Evolutionary conservation across 2,797 vertebrate genomes (phyloP), one percentile per base, ranked within the genome.

Genomic region (Peromyscus attwateri): DNA sequence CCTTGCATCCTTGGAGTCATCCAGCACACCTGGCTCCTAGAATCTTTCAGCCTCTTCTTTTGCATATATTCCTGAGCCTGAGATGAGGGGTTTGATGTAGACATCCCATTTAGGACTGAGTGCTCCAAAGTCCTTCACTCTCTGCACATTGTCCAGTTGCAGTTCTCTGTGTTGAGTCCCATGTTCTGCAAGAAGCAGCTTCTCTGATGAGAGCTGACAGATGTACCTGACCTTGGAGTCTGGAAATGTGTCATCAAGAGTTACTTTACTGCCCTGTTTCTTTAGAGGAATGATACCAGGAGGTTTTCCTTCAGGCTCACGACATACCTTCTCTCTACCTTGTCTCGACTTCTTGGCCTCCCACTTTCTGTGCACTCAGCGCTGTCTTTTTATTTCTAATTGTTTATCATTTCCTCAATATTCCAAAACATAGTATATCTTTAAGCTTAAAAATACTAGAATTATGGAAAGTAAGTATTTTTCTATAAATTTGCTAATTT

Each of bases 381-480:
- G 2, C n/a, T 62, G 31, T 19, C 12, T 14, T 68, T 46, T 21
- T 29, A 19, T 46, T 70, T 87, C 52, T 34, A 49, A 52, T 34
- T 70, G 17, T n/a, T 49, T 49, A 70, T 52, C 4, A 87, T 52
- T n/a, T 37, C 6, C 1, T 70, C 11, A 46, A 84, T 68, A 34
- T 49, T n/a, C 6, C 29, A 17, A 49, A 68, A 85, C 49, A 1
- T 34, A 60, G 23, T 11, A 34, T 52, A 52, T 60, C 27, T 34
- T 16, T 40, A 71, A 70, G 1, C 25, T 60, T 75, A 66, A 23
- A 77, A 84, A 62, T 64, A 49, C 34, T 19, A 52, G 2, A 71
- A 29, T 73, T 81, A 87, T 55, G 19, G 80, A 40, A 55, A 92
- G 85, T 89, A 55, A 92, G 71, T 89, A 49, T 19, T 71, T 82